These are phyloP conservation scores for Dynastes tityus DNA, from an alignment of 2,888 invertebrate genomes.

Conservation along the genomic window DNA sequence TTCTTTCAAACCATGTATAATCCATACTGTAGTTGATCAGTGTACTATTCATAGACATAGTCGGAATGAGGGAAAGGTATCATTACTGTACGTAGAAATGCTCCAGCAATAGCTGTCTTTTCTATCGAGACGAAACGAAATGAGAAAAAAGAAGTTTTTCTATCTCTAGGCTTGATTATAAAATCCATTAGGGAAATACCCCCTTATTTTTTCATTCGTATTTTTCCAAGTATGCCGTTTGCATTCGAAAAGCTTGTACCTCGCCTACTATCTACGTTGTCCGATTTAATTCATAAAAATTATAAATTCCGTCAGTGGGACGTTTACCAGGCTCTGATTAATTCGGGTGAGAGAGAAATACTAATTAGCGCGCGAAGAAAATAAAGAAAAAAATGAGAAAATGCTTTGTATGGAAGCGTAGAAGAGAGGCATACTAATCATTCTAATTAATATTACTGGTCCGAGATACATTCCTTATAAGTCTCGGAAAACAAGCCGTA, in stretches of 20 bases:
- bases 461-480: too few relatives aligned
- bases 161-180: neutral
- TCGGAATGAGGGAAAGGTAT: too few relatives aligned
- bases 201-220: too few relatives aligned
- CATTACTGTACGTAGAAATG: too few relatives aligned
- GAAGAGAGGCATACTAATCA: neutral
- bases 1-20: too few relatives aligned
- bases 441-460: neutral
- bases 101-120: too few relatives aligned
- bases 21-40: too few relatives aligned
- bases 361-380: neutral
- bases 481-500: too few relatives aligned
- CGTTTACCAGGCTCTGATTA: neutral
- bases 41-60: too few relatives aligned
- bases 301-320: conserved; percentile 1
- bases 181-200: neutral
- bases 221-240: neutral
- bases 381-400: neutral
- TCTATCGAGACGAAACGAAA: too few relatives aligned
- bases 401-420: neutral
- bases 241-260: neutral
- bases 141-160: too few relatives aligned
- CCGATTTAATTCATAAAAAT: conserved; percentile 12
- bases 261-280: neutral
- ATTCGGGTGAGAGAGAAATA: too few relatives aligned